Evolutionary conservation across 2,113 vertebrate genomes (phyloP), one percentile per base, ranked within the genome.

Genomic region (Alosa alosa): DNA sequence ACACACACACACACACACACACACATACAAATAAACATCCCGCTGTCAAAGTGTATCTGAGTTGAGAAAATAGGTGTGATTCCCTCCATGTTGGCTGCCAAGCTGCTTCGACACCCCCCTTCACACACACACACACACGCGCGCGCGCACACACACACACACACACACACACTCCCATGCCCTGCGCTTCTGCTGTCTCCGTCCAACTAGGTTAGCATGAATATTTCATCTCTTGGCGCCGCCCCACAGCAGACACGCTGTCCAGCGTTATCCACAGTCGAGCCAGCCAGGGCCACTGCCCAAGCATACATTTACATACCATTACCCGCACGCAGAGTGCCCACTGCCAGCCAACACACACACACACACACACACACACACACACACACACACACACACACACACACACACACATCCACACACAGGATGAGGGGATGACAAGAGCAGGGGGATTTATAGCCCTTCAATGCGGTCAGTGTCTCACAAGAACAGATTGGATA

Each of bases 141-240:
- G 39, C 52, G 31, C 31, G 31, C 31, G 8, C 25, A 49, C 47
- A 46, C 31, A 3, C 78, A 18, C 78, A 60, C 57, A 60, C 64
- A 9, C 64, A 0, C 64, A 9, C 64, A 72, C 64, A 31, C 64
- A 31, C 64, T 6, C 25, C 10, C 64, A 0, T 7, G 31, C 1
- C 31, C 72, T 78, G 72, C 39, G 72, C 72, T 36, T 39, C 31
- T 78, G 72, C 31, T 4, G 72, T 78, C 11, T 36, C 11, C 11
- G 87, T 85, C 90, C 90, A 91, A 89, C 90, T 92, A 90, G 89
- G 89, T 90, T 93, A 88, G 78, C 85, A 93, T 95, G 91, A 93
- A 93, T 93, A 92, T 94, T 94, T 94, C 89, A 94, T 92, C 90
- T 75, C 83, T 17, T n/a, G 50, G 64, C 82, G 88, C 57, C 75